Base-by-base conservation (phyloP, 2,888 invertebrate species). In the Leptopilina drosophilae region DNA sequence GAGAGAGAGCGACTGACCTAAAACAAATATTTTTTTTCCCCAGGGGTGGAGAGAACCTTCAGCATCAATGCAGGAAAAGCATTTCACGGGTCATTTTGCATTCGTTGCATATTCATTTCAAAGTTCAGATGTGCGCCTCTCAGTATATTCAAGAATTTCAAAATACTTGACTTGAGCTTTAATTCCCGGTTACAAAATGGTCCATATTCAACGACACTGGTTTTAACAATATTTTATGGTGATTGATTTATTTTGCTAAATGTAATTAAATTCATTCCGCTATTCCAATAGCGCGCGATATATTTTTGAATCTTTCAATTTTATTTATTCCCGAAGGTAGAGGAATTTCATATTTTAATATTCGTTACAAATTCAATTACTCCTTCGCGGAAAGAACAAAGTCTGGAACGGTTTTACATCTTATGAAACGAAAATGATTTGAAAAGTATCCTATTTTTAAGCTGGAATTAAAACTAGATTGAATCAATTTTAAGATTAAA, bases 101-200 rank as follows among this genome's bases (percentile, higher is more conserved):
- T 88, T 84, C 84, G 81, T 84, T 89, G 88, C 87, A 89, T 88
- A 88, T 89, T 87, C 87, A 89, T 87, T 86, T 83, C 78, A 80
- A 81, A 82, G 84, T 84, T 82, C 83, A 83, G 84, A 65, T 83
- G 82, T 83, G 83, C 49, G 82, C 83, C 83, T 82, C 82, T 81
- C 83, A 80, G 82, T 83, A 86, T 87, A 86, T 87, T 86, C 85
- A 87, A 86, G 87, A 87, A 88, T 88, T 86, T 85, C 83, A 85
- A 49, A 88, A 88, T 87, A 87, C 87, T 87, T 83, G 81, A 81
- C 78, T 81, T 79, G 76, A 77, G 80, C 83, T 67, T 82, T 79
- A 81, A 83, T 83, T 49, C 20, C 7, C 20, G 11, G 11, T 14
- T 53, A 20, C 49, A 26, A 49, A 26, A 49, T 53, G 49, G 42